A percentile compares a stretch with the other conserved stretches of the same genome.
These are phyloP conservation scores for Telmatherina bonti DNA, from an alignment of 2,797 vertebrate genomes.

Conservation along the genomic window DNA sequence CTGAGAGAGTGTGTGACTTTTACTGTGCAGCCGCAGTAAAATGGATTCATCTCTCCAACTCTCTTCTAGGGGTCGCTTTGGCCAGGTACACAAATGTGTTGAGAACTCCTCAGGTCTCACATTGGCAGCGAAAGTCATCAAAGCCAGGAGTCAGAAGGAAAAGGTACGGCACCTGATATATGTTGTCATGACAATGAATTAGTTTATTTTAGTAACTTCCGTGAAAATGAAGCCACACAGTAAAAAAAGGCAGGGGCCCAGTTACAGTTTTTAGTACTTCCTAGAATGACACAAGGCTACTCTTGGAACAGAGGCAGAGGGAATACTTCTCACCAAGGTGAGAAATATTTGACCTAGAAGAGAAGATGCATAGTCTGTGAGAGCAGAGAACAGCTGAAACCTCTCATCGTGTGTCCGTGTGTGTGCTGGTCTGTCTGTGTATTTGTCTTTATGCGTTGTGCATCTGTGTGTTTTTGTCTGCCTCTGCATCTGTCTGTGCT, in stretches of 20 bases:
- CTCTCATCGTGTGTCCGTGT: constrained; percentile 59
- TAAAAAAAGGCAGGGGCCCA: constrained; percentile 57
- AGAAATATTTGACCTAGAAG: constrained; percentile 76
- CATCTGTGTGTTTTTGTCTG: constrained; percentile 33
- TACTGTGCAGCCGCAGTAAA: not conserved
- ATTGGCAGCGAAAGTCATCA: constrained; percentile 97
- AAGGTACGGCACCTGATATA: constrained; percentile 85
- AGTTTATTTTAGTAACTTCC: constrained; percentile 27
- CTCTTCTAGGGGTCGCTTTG: constrained; percentile 90
- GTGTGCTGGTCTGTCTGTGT: constrained; percentile 18
- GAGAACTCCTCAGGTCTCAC: constrained; percentile 96
- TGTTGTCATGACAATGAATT: constrained; percentile 15
- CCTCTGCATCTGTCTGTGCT: constrained; percentile 41
- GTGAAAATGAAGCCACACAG: constrained; percentile 18
- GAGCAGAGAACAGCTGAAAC: constrained; percentile 72
- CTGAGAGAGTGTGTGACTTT: not conserved
- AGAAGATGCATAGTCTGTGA: constrained; percentile 70
- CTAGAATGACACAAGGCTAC: constrained; percentile 51
- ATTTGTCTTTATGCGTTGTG: constrained; percentile 23
- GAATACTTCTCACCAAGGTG: constrained; percentile 68
- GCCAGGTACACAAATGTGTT: constrained; percentile 97
- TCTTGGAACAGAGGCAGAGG: constrained; percentile 60
- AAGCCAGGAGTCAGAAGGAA: constrained; percentile 89
- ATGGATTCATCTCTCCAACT: not conserved
- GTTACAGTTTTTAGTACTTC: constrained; percentile 49